These are phyloP conservation scores for Anabacerthia variegaticeps DNA, from an alignment of 2,797 vertebrate genomes.

Conservation along the genomic window DNA sequence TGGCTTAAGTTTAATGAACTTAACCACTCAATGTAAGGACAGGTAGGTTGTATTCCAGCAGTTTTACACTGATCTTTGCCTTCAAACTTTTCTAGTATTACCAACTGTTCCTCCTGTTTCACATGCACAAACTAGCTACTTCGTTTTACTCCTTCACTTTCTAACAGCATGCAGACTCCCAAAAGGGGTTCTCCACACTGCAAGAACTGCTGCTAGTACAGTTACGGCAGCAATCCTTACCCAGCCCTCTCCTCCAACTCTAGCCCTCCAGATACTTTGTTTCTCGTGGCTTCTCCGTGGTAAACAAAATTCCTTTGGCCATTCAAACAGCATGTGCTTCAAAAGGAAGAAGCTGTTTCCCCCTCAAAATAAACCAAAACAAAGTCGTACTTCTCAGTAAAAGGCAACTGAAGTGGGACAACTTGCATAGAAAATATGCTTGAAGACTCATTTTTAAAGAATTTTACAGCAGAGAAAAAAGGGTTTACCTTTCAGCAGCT, in stretches of 20 bases:
- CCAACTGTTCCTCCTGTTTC: background rate
- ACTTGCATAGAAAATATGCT: background rate
- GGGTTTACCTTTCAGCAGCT: background rate
- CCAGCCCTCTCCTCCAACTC: background rate
- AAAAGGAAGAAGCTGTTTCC: background rate
- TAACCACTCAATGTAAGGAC: background rate
- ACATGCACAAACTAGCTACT: background rate
- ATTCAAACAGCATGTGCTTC: background rate
- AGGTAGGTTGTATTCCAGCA: background rate
- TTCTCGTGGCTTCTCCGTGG: background rate
- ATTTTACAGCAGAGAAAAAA: background rate
- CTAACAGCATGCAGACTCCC: background rate
- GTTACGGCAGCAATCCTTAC: accelerated
- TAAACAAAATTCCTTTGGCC: background rate
- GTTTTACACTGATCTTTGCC: background rate
- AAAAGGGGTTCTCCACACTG: background rate
- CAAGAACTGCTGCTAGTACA: accelerated
- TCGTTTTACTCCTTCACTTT: background rate
- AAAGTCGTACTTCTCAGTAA: background rate
- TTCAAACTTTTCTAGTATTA: background rate
- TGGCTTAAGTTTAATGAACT: background rate
- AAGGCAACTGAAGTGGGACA: background rate
- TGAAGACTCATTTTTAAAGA: background rate
- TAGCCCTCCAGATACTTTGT: background rate
- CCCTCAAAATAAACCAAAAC: background rate